Evolutionary conservation across 1,140 invertebrate genomes (phyloP).

Genomic region (Ceratosolen fusciceps): DNA sequence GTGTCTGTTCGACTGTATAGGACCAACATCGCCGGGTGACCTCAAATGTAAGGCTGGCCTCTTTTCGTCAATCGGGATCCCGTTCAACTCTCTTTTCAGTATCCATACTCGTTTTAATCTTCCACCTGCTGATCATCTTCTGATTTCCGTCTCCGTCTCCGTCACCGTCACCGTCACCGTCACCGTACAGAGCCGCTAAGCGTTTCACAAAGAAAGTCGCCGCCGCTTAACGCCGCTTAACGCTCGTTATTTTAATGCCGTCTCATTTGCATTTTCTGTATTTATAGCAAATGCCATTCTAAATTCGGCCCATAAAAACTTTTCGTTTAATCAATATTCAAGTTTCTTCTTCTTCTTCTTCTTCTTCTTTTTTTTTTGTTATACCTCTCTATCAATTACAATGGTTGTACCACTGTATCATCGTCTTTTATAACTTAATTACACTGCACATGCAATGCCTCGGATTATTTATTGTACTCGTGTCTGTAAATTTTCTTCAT

Average conservation of each 20-base stretch:
- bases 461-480: no score
- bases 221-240: constrained; percentile 22
- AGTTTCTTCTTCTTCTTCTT: no score
- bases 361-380: no score
- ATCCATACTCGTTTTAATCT: constrained; percentile 22
- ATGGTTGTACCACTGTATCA: no score
- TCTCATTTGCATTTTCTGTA: background rate
- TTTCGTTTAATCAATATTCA: background rate
- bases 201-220: constrained; percentile 35
- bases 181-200: background rate
- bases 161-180: constrained; percentile 15
- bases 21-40: constrained; percentile 26
- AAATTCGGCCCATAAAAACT: background rate
- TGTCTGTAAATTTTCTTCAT: no score
- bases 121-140: constrained; percentile 12
- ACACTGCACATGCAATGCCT: no score
- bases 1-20: background rate
- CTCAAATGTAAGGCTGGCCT: constrained; percentile 35
- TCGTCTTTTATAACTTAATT: no score
- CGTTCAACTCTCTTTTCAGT: constrained; percentile 47
- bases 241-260: background rate
- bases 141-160: constrained; percentile 13
- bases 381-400: no score
- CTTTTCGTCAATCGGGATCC: constrained; percentile 37
- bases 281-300: constrained; percentile 12